A percentile compares a stretch with the other conserved stretches of the same genome.
Conservation (phyloP, 2,888 invertebrate genomes). For the Drosophila kuntzei region DNA sequence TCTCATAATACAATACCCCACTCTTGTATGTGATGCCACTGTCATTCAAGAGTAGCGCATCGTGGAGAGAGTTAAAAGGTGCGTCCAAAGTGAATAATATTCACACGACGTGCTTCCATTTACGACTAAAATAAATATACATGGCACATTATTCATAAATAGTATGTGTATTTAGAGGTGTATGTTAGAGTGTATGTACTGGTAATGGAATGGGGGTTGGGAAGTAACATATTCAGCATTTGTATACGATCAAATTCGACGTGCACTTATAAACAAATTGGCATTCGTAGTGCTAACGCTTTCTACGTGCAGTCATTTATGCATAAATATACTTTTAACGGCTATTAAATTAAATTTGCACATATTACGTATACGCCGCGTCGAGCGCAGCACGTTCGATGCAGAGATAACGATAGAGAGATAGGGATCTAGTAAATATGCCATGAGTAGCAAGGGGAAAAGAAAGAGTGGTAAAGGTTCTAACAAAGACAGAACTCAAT, state of each 20-base stretch:
- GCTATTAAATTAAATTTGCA: constrained; percentile 67
- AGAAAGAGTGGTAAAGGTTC: not conserved
- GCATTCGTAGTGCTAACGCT: constrained; percentile 33
- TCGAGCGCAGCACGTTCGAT: constrained; percentile 11
- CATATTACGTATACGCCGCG: constrained; percentile 58
- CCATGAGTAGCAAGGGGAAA: too few relatives aligned
- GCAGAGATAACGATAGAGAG: constrained; percentile 4
- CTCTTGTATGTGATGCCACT: not conserved
- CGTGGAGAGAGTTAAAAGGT: constrained; percentile 54
- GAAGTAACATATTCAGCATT: constrained; percentile 36
- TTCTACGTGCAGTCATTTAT: constrained; percentile 64
- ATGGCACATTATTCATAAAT: constrained; percentile 72
- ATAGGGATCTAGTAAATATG: not conserved
- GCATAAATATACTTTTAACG: constrained; percentile 60
- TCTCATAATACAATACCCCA: not conserved
- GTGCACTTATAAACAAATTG: constrained; percentile 74
- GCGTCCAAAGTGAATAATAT: constrained; percentile 74
- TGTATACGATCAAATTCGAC: constrained; percentile 72
- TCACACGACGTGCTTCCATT: constrained; percentile 74
- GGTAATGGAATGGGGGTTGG: not conserved
- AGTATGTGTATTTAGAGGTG: constrained; percentile 38
- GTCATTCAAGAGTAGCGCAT: constrained; percentile 47
- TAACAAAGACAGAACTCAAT: constrained; percentile 44
- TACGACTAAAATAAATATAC: constrained; percentile 75
- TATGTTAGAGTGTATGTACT: not conserved